A percentile compares a stretch with the other conserved stretches of the same genome.
phyloP scores from a whole-genome alignment of 2,888 invertebrate genomes.

The Drosophila subsilvestris region DNA sequence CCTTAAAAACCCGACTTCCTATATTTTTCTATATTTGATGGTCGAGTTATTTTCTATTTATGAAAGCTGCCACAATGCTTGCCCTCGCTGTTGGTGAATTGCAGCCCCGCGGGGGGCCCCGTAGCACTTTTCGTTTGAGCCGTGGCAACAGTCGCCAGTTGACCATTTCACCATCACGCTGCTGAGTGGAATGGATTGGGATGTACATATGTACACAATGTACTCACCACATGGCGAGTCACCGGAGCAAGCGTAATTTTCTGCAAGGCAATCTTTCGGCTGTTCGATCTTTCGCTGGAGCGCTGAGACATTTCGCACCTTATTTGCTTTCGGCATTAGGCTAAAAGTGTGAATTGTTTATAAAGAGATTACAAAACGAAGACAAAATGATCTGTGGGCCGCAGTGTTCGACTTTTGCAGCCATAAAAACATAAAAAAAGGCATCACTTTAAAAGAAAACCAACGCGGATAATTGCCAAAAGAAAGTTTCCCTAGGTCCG shows the following conservation, averaged over 20 bases:
- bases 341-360: constrained; percentile 78
- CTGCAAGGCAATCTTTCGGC: constrained; percentile 42
- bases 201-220: neutral
- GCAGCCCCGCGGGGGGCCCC: neutral
- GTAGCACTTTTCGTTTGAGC: neutral
- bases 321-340: constrained; percentile 73
- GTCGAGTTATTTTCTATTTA: too few species aligned
- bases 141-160: neutral
- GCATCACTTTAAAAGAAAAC: constrained; percentile 53
- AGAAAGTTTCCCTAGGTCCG: constrained; percentile 62
- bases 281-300: constrained; percentile 5
- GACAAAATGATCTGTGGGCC: constrained; percentile 57
- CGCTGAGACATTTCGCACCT: constrained; percentile 73
- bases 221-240: constrained; percentile 11
- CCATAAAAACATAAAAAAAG: constrained; percentile 64
- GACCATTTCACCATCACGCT: neutral
- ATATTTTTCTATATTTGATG: too few species aligned
- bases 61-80: too few species aligned
- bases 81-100: neutral
- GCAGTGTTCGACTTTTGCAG: constrained; percentile 44
- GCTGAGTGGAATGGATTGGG: neutral
- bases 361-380: constrained; percentile 79
- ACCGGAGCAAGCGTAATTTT: constrained; percentile 44
- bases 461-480: constrained; percentile 54
- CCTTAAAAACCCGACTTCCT: too few species aligned